Conservation (phyloP, 2,113 vertebrate species). For the Siniperca knerii region DNA sequence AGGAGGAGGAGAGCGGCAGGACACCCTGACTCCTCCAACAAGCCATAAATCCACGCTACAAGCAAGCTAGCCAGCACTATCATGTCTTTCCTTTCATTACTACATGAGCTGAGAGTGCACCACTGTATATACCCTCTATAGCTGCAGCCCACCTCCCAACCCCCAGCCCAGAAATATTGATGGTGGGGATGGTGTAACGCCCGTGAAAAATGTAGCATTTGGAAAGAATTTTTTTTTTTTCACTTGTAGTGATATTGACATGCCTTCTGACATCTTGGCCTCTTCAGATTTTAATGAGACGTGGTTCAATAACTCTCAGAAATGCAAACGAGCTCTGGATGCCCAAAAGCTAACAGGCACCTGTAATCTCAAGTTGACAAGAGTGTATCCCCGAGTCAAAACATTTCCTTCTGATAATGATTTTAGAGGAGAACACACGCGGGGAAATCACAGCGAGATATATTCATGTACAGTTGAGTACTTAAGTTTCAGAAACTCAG, state of each 20-base stretch:
- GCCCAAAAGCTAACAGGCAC: slow-evolving; percentile 70
- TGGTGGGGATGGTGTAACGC: slow-evolving; percentile 45
- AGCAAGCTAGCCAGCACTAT: slow-evolving; percentile 64
- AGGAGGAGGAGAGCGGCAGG: slow-evolving; percentile 50
- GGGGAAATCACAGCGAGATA: slow-evolving; percentile 47
- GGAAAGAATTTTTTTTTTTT: background rate
- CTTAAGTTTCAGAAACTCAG: slow-evolving; percentile 56
- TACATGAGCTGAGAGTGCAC: slow-evolving; percentile 63
- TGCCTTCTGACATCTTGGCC: slow-evolving; percentile 66
- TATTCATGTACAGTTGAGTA: slow-evolving; percentile 53
- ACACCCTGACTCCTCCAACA: slow-evolving; percentile 64
- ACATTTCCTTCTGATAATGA: slow-evolving; percentile 72
- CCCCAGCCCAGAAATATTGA: slow-evolving; percentile 59
- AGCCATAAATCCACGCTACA: slow-evolving; percentile 74
- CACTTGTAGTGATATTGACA: slow-evolving; percentile 71
- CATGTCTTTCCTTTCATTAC: slow-evolving; percentile 75
- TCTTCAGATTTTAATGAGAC: slow-evolving; percentile 79
- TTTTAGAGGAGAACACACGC: slow-evolving; percentile 26
- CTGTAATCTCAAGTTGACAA: slow-evolving; percentile 72
- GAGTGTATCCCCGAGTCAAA: slow-evolving; percentile 64
- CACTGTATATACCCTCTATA: slow-evolving; percentile 46
- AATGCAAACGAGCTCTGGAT: slow-evolving; percentile 77
- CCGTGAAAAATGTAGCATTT: slow-evolving; percentile 69
- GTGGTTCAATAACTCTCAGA: slow-evolving; percentile 78
- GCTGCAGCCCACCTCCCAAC: slow-evolving; percentile 20